phyloP scores from a whole-genome alignment of 2,888 invertebrate species.

The Harmothoe impar region DNA sequence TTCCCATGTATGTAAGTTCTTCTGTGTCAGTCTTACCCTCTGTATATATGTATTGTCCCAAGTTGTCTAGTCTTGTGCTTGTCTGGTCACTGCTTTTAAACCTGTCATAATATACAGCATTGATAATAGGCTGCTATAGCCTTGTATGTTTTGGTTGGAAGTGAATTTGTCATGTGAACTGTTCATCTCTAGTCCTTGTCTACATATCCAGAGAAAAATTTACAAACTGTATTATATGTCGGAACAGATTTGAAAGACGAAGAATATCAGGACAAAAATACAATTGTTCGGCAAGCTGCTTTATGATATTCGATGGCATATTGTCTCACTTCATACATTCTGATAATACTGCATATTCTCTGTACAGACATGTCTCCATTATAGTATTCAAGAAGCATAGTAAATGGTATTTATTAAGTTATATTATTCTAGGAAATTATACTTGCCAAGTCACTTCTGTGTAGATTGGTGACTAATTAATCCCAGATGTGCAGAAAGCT shows the following conservation, averaged over 20 bases:
- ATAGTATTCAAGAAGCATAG: not conserved
- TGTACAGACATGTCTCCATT: not conserved
- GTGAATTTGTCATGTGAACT: slow-evolving; percentile 20
- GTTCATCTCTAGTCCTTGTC: not conserved
- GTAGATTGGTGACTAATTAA: not conserved
- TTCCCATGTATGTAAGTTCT: not conserved
- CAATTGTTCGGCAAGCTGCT: not conserved
- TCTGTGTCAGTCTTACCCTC: not conserved
- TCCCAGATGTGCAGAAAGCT: not conserved
- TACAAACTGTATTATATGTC: slow-evolving; percentile 15
- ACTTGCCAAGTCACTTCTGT: not conserved
- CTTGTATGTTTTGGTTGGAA: not conserved
- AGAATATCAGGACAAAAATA: not conserved
- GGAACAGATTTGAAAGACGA: not conserved
- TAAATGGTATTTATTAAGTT: not conserved
- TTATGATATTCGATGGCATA: not conserved
- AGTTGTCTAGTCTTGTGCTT: slow-evolving; percentile 7
- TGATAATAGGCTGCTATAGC: not conserved
- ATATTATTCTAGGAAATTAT: not conserved
- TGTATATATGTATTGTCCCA: slow-evolving; percentile 50
- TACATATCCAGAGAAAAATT: not conserved
- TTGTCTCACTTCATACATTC: slow-evolving; percentile 28
- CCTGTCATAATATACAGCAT: not conserved
- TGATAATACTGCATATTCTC: not conserved
- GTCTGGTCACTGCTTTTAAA: slow-evolving; percentile 37